Conservation (phyloP, 2,797 vertebrate species). For the Urocyon cinereoargenteus region DNA sequence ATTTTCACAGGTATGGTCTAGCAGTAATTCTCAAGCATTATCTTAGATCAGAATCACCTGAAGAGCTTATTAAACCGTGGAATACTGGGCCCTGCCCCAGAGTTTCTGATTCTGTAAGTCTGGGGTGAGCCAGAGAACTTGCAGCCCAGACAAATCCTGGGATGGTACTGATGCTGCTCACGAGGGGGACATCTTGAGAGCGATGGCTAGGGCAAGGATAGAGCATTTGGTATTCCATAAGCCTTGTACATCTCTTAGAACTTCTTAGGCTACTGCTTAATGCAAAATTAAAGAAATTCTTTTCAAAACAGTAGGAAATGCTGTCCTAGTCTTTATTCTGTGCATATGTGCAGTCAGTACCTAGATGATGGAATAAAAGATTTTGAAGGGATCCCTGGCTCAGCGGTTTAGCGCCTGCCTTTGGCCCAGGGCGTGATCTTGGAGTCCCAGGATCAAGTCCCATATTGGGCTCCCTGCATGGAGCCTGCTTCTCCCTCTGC, state of each 20-base stretch:
- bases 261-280: background rate
- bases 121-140: background rate
- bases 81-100: background rate
- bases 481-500: too few relatives aligned
- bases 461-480: too few relatives aligned
- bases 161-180: background rate
- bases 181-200: background rate
- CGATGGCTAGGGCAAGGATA: background rate
- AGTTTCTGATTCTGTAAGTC: background rate
- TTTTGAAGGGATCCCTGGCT: background rate
- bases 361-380: background rate
- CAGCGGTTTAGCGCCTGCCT: too few relatives aligned
- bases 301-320: background rate
- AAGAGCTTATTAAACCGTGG: background rate
- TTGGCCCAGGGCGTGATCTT: too few relatives aligned
- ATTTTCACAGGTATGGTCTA: background rate
- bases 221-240: background rate
- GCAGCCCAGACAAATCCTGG: background rate
- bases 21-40: background rate
- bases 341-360: background rate
- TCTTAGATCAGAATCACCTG: background rate
- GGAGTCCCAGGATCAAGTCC: too few relatives aligned
- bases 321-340: background rate
- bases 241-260: background rate
- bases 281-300: slow-evolving; percentile 5